Evolutionary conservation across 1,140 invertebrate genomes (phyloP), one percentile per base, ranked within the genome.

Genomic region (Drosophila sechellia): DNA sequence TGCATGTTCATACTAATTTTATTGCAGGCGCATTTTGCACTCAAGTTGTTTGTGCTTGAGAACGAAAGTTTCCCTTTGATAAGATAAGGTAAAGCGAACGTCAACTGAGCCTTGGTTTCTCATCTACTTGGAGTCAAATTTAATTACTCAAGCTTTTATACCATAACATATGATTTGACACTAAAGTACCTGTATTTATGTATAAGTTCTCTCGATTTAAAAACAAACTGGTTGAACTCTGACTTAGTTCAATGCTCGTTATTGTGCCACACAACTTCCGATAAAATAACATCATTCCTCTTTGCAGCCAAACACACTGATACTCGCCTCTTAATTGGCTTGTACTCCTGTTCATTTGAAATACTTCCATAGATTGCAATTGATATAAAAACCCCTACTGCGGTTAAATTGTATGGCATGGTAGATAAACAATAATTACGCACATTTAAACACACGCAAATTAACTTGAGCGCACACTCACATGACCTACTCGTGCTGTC

Each of bases 401-500:
- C 50, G 66, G 66, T 69, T 69, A 68, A 69, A 68, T 55, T 46
- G 66, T 69, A 69, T 34, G 22, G 63, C 64, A 81, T 68, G 73
- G 83, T 72, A 87, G 83, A 87, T 86, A 86, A 86, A 86, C 83
- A 86, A 86, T 86, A 86, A 86, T 86, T 81, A 86, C 83, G 75
- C 70, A 87, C 70, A 86, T 87, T 86, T 87, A 81, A 86, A 72
- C 83, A 83, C 63, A 76, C 75, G 78, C 75, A 87, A 86, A 86
- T 87, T 86, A 81, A 87, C 83, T 87, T 76, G 65, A 57, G 39
- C 40, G 43, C 37, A 34, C 39, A 37, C 57, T 34, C 49, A 22
- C 49, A 13, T 53, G 22, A 35, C 37, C 39, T n/a, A 27, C 27
- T 22, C 56, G 31, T 22, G 20, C 35, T 48, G 68, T 35, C 35